Evolutionary conservation across 23 tunicate genomes (phyloP).

Genomic region (Diplosoma virens): DNA sequence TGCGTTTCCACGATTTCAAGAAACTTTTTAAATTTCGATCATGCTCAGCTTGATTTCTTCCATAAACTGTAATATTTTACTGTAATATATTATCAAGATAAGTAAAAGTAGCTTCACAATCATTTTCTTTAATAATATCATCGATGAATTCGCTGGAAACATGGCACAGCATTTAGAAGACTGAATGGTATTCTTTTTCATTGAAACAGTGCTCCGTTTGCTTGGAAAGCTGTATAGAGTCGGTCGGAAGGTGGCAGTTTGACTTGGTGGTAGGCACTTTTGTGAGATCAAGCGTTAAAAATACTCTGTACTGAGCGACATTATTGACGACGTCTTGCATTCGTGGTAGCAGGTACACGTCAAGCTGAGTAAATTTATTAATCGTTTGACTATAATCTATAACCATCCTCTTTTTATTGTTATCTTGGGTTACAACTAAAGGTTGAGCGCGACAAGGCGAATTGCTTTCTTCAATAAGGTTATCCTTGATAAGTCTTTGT

Average conservation of each 20-base stretch:
- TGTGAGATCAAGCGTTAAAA: too few relatives aligned
- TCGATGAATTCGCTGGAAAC: slow-evolving; percentile 9
- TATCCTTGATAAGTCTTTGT: too few relatives aligned
- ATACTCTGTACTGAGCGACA: neutral
- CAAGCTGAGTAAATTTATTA: neutral
- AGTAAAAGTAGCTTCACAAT: neutral
- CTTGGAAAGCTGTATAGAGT: slow-evolving; percentile 15
- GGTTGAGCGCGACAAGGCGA: too few relatives aligned
- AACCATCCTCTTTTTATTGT: too few relatives aligned
- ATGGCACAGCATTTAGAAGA: neutral
- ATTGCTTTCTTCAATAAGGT: too few relatives aligned
- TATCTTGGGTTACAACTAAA: too few relatives aligned
- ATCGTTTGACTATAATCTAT: too few relatives aligned
- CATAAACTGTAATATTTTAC: too few relatives aligned
- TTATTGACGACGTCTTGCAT: neutral
- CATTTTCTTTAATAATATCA: neutral
- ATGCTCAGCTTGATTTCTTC: too few relatives aligned
- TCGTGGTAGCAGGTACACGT: neutral
- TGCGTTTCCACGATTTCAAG: too few relatives aligned
- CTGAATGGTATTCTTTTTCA: neutral
- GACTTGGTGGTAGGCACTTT: neutral
- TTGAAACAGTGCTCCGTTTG: neutral
- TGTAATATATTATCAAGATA: slow-evolving; percentile 21
- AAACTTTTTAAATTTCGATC: too few relatives aligned
- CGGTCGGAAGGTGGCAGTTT: neutral